phyloP scores from a whole-genome alignment of 2,797 vertebrate genomes.

The Sebastes matsubarae region DNA sequence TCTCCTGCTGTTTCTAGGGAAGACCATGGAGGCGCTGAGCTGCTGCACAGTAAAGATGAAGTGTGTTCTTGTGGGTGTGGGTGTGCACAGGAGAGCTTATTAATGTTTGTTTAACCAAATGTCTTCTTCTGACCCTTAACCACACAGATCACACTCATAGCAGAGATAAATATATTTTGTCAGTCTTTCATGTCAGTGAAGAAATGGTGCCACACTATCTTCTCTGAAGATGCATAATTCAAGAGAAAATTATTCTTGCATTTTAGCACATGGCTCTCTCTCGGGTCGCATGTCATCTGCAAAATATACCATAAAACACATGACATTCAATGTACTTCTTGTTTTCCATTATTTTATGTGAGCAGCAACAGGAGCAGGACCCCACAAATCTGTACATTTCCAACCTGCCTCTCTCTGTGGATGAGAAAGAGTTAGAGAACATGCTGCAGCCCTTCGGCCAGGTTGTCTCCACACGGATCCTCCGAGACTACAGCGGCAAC shows the following conservation, averaged over 20 bases:
- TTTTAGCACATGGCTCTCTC: background rate
- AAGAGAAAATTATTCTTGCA: background rate
- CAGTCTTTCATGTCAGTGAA: background rate
- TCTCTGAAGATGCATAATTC: background rate
- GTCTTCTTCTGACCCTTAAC: conserved; percentile 25
- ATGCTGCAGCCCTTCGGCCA: conserved; percentile 97
- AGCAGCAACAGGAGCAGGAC: conserved; percentile 99
- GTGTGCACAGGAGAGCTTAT: conserved; percentile 14
- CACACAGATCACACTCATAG: background rate
- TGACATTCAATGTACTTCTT: background rate
- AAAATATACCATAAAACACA: background rate
- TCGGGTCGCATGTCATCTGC: background rate
- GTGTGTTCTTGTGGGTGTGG: conserved; percentile 22
- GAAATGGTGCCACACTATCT: background rate
- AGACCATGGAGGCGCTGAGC: conserved; percentile 53
- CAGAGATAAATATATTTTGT: background rate
- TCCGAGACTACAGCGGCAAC: conserved; percentile 94
- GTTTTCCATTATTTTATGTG: conserved; percentile 37
- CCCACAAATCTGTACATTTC: conserved; percentile 99
- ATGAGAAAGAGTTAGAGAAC: conserved; percentile 97
- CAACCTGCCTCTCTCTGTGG: conserved; percentile 96
- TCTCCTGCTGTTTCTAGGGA: conserved; percentile 73
- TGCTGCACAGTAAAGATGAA: conserved; percentile 41
- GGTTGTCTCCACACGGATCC: conserved; percentile 97
- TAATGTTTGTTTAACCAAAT: conserved; percentile 42